phyloP scores from a whole-genome alignment of 2,888 invertebrate species.

The Pardosa pseudoannulata region DNA sequence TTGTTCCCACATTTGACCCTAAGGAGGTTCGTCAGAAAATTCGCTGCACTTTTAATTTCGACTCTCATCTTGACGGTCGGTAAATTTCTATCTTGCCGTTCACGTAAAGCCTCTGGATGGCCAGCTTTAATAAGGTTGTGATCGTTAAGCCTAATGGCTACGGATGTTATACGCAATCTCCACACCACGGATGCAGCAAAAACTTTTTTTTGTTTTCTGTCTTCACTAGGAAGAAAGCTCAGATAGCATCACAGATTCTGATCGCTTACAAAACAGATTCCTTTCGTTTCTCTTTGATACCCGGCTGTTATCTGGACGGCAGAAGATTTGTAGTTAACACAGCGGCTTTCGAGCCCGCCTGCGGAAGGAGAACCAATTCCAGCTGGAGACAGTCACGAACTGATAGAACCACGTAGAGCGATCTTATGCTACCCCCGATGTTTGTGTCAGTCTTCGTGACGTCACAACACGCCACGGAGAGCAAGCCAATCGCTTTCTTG shows the following conservation, averaged over 20 bases:
- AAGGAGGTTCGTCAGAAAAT: conserved; percentile 80
- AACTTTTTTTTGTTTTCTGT: background rate
- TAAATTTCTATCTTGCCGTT: conserved; percentile 14
- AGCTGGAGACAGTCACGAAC: conserved; percentile 50
- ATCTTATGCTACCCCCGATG: conserved; percentile 24
- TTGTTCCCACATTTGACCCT: conserved; percentile 75
- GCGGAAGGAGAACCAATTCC: background rate
- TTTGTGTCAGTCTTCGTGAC: conserved; percentile 4
- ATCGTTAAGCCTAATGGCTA: conserved; percentile 44
- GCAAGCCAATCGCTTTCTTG: background rate
- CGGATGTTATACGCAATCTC: conserved; percentile 20
- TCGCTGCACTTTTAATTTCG: conserved; percentile 80
- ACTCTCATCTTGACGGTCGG: conserved; percentile 78
- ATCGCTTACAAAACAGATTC: background rate
- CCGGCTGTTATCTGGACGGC: conserved; percentile 31
- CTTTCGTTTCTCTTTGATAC: conserved; percentile 14
- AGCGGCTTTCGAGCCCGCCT: conserved; percentile 33
- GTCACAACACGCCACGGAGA: conserved; percentile 42
- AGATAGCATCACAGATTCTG: conserved; percentile 25
- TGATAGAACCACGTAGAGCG: background rate
- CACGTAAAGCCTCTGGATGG: conserved; percentile 32
- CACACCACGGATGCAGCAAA: background rate
- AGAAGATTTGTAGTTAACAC: conserved; percentile 29
- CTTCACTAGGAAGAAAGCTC: conserved; percentile 20
- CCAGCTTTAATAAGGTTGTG: conserved; percentile 49